A percentile compares a stretch with the other conserved stretches of the same genome.
phyloP scores from a whole-genome alignment of 2,888 invertebrate genomes.

The Pyrochroa serraticornis region DNA sequence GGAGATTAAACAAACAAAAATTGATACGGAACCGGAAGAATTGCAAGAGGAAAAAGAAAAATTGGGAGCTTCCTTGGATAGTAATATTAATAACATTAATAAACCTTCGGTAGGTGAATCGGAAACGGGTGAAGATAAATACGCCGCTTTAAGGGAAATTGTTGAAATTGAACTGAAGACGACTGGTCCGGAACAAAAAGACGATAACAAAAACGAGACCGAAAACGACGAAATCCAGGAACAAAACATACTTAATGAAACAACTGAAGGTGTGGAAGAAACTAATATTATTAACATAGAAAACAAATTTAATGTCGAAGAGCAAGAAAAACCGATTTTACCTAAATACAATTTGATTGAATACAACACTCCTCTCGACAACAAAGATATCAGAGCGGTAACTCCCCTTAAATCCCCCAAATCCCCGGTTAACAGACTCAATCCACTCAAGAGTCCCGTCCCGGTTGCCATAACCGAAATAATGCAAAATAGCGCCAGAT shows the following conservation, averaged over 20 bases:
- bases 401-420: conserved; percentile 42
- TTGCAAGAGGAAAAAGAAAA: conserved; percentile 41
- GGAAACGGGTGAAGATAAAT: conserved; percentile 67
- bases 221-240: conserved; percentile 61
- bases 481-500: conserved; percentile 49
- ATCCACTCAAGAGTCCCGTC: conserved; percentile 55
- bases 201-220: conserved; percentile 62
- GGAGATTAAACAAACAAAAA: conserved; percentile 67
- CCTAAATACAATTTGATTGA: conserved; percentile 32
- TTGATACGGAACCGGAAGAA: conserved; percentile 52
- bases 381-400: conserved; percentile 31
- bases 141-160: conserved; percentile 82
- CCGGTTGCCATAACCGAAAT: conserved; percentile 54
- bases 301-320: conserved; percentile 34
- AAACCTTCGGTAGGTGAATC: conserved; percentile 20
- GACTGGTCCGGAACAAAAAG: conserved; percentile 55
- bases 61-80: conserved; percentile 1
- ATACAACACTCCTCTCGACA: conserved; percentile 30
- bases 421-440: conserved; percentile 23
- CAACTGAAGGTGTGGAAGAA: conserved; percentile 42
- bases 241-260: conserved; percentile 56
- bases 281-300: conserved; percentile 41
- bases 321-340: conserved; percentile 18
- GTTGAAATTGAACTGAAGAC: conserved; percentile 63
- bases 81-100: conserved; percentile 14